Base-by-base conservation (phyloP, 1,140 invertebrate species). In the Cydia fagiglandana region DNA sequence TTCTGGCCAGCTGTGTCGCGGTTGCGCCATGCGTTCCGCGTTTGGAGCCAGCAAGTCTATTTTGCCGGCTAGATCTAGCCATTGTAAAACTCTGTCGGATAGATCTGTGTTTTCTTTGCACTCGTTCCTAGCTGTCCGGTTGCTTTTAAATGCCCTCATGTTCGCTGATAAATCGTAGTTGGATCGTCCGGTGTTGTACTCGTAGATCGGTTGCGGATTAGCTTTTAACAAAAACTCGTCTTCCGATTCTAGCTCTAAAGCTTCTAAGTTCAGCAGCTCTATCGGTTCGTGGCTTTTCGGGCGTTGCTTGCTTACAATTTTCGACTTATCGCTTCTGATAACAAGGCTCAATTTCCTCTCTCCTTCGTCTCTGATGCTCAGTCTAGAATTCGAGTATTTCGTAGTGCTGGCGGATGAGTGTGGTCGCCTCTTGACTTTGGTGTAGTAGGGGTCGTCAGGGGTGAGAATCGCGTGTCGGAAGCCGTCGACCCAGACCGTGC, bases 401-500 rank as follows among this genome's bases (percentile, higher is more conserved):
- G 78, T 83, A 66, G 78, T 84, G 70, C 82, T 88, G 17, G 85
- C 73, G 82, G 87, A 80, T 0, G 90, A 91, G 34, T 82, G 81
- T 0, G 89, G 90, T 73, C 91, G 80, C 50, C 83, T 77, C 73
- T 87, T 84, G 1, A 91, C 80, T 77, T 85, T 87, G 2, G 83
- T 30, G 74, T 84, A 85, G 78, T 87, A 86, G 7, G 95, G 95
- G 89, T 96, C 95, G 89, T 96, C 94, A 41, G 94, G 90, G 1
- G 94, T 94, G 38, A 97, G 87, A 12, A 97, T 94, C 1, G 95
- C 95, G 88, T 97, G 96, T 66, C 95, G 93, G 78, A 95, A 94
- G 2, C 96, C 96, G 80, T 95, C 94, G 20, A 95, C 94, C 96
- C 95, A 96, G 2, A 96, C 94, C 2, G 95, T 96, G 77, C 93